These are phyloP conservation scores for Acronicta alni DNA, from an alignment of 2,888 invertebrate species.

Conservation along the genomic window DNA sequence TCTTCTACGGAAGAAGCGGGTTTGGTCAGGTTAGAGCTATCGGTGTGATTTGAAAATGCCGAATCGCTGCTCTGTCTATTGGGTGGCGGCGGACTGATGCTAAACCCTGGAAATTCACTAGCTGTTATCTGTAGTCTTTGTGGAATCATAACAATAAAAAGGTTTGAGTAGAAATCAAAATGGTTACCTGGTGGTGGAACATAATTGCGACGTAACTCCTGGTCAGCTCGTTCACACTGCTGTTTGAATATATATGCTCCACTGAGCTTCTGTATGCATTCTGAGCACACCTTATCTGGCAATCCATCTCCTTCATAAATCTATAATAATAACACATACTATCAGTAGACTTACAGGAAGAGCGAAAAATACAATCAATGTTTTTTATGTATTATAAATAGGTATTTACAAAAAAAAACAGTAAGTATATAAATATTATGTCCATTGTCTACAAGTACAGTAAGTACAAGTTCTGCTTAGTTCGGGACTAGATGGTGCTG, in stretches of 20 bases:
- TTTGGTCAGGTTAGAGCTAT: constrained; percentile 75
- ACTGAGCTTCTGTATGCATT: constrained; percentile 86
- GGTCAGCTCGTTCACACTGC: constrained; percentile 85
- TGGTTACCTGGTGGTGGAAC: constrained; percentile 79
- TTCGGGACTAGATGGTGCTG: no score
- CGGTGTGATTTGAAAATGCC: constrained; percentile 82
- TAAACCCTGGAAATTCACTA: constrained; percentile 71
- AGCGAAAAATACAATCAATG: no score
- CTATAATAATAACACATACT: constrained; percentile 61
- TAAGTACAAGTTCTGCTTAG: no score
- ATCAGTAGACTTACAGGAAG: background rate
- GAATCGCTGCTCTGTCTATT: constrained; percentile 86
- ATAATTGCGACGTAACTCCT: constrained; percentile 84
- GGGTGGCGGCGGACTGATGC: constrained; percentile 74
- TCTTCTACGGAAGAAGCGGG: constrained; percentile 69
- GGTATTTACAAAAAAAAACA: no score
- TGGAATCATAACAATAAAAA: background rate
- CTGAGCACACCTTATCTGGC: constrained; percentile 86
- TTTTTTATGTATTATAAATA: no score
- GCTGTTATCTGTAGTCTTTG: constrained; percentile 2
- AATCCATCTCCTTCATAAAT: constrained; percentile 86
- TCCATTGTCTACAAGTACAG: no score
- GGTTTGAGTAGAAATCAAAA: background rate
- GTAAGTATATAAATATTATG: no score
- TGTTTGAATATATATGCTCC: constrained; percentile 87